Base-by-base conservation (phyloP, 2,888 invertebrate genomes). In the Pseudococcus viburni region DNA sequence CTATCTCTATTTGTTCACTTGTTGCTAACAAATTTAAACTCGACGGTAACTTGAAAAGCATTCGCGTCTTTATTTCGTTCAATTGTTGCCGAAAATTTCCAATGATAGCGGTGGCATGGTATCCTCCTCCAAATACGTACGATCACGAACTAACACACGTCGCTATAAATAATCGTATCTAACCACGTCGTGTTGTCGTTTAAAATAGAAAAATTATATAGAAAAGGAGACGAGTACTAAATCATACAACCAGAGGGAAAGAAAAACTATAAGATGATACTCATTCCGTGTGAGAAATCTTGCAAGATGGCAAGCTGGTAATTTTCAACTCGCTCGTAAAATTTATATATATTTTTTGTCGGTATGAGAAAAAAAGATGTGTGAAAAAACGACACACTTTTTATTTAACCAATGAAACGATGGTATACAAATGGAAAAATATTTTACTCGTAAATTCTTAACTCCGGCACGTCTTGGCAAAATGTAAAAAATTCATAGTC, bases 1-100 rank as follows among this genome's bases (percentile, higher is more conserved):
- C 55, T 55, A n/a, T 55, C 55, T n/a, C n/a, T n/a, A 55, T 55
- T 55, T 55, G n/a, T 55, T n/a, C 55, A 55, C 55, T 55, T 55
- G 55, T 55, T 55, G 55, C 55, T n/a, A 15, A 55, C n/a, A 55
- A 55, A 55, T 55, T 55, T n/a, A 17, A 55, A 55, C n/a, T 55
- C 8, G 55, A 55, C 15, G 15, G 55, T 55, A 55, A 55, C 17
- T 55, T n/a, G 55, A n/a, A 55, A 55, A 55, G 55, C 55, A 55
- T n/a, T 6, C 55, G 6, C 8, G 55, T 55, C 55, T 55, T 55
- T 55, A 55, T 55, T 55, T 55, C 15, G 55, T n/a, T 55, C n/a
- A 55, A 55, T 17, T 55, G n/a, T 55, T 55, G 48, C 48, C 48
- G 55, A 55, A 55, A 55, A 55, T 55, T 55, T 55, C n/a, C 55